Percentiles rank a stretch among this genome's conserved stretches.
Conservation (phyloP, 2,113 vertebrate species). For the Pan troglodytes region DNA sequence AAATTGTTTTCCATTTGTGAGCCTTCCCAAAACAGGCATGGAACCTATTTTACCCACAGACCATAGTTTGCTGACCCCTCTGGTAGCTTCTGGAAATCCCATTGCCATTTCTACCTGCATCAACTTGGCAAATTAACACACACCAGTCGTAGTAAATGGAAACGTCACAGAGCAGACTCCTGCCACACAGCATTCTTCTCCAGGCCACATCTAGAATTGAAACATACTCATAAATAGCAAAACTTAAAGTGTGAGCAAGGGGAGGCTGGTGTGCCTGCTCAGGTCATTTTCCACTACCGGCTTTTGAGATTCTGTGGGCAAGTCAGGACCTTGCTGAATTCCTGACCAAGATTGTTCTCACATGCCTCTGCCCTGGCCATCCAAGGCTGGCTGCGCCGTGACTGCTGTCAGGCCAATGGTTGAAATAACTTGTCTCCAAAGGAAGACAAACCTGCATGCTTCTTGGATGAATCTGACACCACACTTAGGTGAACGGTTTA, state of each 20-base stretch:
- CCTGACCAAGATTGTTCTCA: neutral
- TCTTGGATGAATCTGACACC: neutral
- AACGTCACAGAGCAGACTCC: conserved; percentile 19
- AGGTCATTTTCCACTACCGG: neutral
- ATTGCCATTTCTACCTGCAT: neutral
- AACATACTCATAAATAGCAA: neutral
- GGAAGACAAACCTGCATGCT: neutral
- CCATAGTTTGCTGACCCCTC: neutral
- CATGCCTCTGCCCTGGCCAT: fast-evolving
- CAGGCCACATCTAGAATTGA: conserved; percentile 26
- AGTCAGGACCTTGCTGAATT: neutral
- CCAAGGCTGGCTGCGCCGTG: neutral
- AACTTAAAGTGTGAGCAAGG: neutral
- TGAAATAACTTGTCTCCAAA: neutral
- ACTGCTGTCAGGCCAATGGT: fast-evolving
- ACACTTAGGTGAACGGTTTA: neutral
- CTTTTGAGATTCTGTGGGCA: neutral
- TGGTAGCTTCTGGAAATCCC: conserved; percentile 35
- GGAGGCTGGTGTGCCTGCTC: neutral
- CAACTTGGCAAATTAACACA: conserved; percentile 39
- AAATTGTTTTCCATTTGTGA: neutral
- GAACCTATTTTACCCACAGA: neutral
- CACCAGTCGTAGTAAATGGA: conserved; percentile 33
- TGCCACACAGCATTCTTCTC: neutral
- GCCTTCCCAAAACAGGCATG: neutral